A percentile compares a stretch with the other conserved stretches of the same genome.
phyloP scores from a whole-genome alignment of 1,140 invertebrate genomes.

The honey bee (Apis mellifera) region DNA sequence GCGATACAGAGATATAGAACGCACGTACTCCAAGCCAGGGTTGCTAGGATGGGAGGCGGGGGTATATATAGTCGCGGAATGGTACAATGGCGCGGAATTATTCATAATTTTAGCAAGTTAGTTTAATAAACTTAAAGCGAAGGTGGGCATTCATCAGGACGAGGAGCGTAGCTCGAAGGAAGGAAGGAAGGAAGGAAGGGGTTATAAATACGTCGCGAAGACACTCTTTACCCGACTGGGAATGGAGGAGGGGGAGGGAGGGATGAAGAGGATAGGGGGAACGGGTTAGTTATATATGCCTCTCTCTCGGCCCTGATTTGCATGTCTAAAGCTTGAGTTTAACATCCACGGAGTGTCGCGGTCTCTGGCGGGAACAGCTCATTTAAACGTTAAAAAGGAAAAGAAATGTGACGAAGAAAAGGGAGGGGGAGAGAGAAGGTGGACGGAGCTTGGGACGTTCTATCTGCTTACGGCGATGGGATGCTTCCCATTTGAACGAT shows the following conservation, averaged over 20 bases:
- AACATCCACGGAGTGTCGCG: constrained; percentile 53
- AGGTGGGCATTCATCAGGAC: constrained; percentile 72
- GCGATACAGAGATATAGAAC: neutral
- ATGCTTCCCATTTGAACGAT: neutral
- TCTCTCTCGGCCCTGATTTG: constrained; percentile 69
- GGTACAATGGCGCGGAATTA: constrained; percentile 71
- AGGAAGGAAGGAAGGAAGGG: constrained; percentile 75
- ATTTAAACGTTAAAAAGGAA: constrained; percentile 48
- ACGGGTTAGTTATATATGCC: constrained; percentile 70
- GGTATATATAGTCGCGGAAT: constrained; percentile 39
- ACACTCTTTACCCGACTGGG: constrained; percentile 59
- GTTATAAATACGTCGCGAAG: constrained; percentile 77
- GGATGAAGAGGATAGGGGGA: constrained; percentile 40
- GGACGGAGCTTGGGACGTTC: constrained; percentile 1
- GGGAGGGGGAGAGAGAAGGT: neutral
- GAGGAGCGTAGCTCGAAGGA: constrained; percentile 54
- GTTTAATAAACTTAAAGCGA: constrained; percentile 74
- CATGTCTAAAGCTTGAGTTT: constrained; percentile 76
- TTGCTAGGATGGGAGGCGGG: constrained; percentile 15
- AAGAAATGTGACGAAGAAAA: too few relatives aligned
- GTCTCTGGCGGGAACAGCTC: constrained; percentile 33
- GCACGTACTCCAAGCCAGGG: neutral
- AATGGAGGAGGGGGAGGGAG: constrained; percentile 43
- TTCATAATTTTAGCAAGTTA: constrained; percentile 75
- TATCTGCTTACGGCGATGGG: neutral